Base-by-base conservation (phyloP, 1,140 invertebrate species). In the Apis dorsata region DNA sequence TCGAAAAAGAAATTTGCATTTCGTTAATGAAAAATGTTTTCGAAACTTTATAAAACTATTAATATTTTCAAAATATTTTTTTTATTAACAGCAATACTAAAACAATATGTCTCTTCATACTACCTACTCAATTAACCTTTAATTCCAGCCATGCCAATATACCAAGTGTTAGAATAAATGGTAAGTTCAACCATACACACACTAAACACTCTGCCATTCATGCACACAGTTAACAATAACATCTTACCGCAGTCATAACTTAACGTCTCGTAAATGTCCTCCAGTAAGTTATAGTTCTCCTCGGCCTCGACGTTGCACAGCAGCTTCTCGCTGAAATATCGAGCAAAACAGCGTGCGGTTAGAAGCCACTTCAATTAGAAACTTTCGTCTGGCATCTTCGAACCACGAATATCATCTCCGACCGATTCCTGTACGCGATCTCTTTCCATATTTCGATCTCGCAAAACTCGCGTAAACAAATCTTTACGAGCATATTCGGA, bases 211-310 rank as follows among this genome's bases (percentile, higher is more conserved):
- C 24, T 12, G 9, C 28, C 28, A 21, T 70, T 5, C 24, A 70
- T 13, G 13, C 21, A 62, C 13, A 62, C 53, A 51, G n/a, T 59
- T 44, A 68, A 51, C 34, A 81, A 55, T 65, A 28, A 70, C 68
- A 72, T 87, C 93, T 92, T 92, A 94, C 93, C 93, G 81, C 86
- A 93, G 84, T 93, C 89, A 70, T 92, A 90, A 82, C 92, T 93
- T 10, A 94, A 83, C 10, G 92, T 92, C 86, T 94, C 94, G 76
- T 93, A 94, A 88, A 94, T 93, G 74, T 94, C 93, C 78, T 93
- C 92, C 59, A 94, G 88, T 53, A 94, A 88, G 86, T 93, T 93
- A 81, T 93, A 94, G 72, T 94, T 93, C 76, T 93, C 92, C 70
- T 93, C 91, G 24, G 85, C 85, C n/a, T 91, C 91, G 72, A 92